Evolutionary conservation across 2,797 vertebrate species (phyloP), one percentile per base, ranked within the genome.

Genomic region (Sebastiscus tertius): DNA sequence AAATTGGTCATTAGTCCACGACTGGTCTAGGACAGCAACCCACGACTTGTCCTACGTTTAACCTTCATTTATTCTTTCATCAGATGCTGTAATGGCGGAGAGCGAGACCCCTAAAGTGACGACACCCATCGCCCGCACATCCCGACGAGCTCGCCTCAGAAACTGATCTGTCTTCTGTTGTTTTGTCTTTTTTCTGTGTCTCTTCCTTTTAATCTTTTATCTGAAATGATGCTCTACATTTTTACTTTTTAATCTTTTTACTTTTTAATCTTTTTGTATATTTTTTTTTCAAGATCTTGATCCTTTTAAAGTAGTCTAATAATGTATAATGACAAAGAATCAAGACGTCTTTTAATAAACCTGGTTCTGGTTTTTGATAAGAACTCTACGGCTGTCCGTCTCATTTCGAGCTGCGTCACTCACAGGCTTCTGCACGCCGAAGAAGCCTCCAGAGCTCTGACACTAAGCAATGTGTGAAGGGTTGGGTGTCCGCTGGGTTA

Each of bases 41-140:
- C 42, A n/a, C 56, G 2, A n/a, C 29, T 27, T 24, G 2, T 71
- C 4, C 22, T 59, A 4, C 4, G 5, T 65, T 6, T 70, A 12
- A 84, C 14, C 27, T 59, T 68, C 1, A 22, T 42, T 11, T 59
- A 14, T 77, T 11, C 54, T 2, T 20, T 94, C 94, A 20, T 72
- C 93, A 92, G 95, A 84, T 1, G 97, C 97, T 26, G 95, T 98
- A 26, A 95, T 99, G 95, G 94, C 70, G 1, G 98, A 97, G 29
- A 97, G 95, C 0, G 97, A 99, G 89, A 98, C 97, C 0, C 98
- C 98, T 26, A 98, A 96, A 95, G 97, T 97, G 91, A 97, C 96
- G 0, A 98, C 98, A 0, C 98, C 98, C 75, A 98, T 99, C 77
- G 92, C 93, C 76, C 96, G 98, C 73, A 90, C 96, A 1, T 96